Conservation (phyloP, 2,888 invertebrate species). For the Epirrhoe tristata region DNA sequence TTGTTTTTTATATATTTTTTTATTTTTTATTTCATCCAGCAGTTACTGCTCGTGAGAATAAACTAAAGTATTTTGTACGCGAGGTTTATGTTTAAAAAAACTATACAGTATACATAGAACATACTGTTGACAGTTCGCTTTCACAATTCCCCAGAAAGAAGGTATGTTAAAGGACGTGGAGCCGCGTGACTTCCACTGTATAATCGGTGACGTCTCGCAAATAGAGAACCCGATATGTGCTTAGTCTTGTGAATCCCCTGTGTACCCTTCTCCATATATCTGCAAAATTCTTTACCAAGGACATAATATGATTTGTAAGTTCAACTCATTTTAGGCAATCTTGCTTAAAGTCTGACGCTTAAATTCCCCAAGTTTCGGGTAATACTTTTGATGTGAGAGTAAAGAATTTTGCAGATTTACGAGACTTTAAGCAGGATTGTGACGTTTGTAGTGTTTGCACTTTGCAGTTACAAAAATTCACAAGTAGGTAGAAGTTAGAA, state of each 20-base stretch:
- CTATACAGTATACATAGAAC: not conserved
- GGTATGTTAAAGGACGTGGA: slow-evolving; percentile 79
- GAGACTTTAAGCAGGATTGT: slow-evolving; percentile 72
- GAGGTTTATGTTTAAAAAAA: not conserved
- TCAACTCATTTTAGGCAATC: slow-evolving; percentile 56
- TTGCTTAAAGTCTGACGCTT: slow-evolving; percentile 77
- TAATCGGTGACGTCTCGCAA: slow-evolving; percentile 80
- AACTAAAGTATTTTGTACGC: too few relatives aligned
- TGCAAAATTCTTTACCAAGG: slow-evolving; percentile 83
- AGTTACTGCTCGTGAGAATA: too few relatives aligned
- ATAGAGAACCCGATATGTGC: slow-evolving; percentile 69
- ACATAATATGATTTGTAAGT: slow-evolving; percentile 74
- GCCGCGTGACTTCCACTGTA: slow-evolving; percentile 79
- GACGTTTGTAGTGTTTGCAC: slow-evolving; percentile 8
- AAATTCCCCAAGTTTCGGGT: not conserved
- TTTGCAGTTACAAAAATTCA: not conserved
- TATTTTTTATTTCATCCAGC: too few relatives aligned
- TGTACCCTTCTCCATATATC: slow-evolving; percentile 54
- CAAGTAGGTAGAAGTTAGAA: not conserved
- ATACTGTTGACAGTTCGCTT: slow-evolving; percentile 37
- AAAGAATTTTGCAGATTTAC: slow-evolving; percentile 83
- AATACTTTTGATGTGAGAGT: slow-evolving; percentile 42
- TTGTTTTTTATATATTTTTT: too few relatives aligned
- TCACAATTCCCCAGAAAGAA: slow-evolving; percentile 71
- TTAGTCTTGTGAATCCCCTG: slow-evolving; percentile 49